These are phyloP conservation scores for Cyanocitta stelleri DNA, from an alignment of 2,113 vertebrate genomes.

Conservation along the genomic window DNA sequence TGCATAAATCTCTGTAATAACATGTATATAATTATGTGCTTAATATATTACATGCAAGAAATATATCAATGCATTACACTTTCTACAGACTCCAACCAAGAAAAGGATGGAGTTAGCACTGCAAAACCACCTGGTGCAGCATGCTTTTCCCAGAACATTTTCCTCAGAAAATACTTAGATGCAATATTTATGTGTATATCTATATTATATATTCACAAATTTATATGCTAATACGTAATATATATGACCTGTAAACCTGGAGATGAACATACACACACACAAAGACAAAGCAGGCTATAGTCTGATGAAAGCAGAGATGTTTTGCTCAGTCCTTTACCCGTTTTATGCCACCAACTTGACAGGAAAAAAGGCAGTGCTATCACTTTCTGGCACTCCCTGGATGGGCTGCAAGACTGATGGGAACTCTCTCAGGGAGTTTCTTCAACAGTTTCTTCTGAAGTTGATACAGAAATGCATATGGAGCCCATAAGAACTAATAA, in stretches of 20 bases:
- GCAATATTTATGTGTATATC: rapidly evolving
- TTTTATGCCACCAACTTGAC: not conserved
- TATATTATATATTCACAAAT: too few species aligned
- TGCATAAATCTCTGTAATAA: not conserved
- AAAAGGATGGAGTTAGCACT: not conserved
- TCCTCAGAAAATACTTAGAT: not conserved
- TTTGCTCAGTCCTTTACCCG: not conserved
- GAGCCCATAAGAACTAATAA: not conserved
- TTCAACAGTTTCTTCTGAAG: not conserved
- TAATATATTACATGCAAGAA: not conserved
- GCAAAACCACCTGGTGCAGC: not conserved
- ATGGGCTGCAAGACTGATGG: not conserved
- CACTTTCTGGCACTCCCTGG: not conserved
- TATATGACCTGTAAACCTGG: not conserved
- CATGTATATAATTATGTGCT: not conserved
- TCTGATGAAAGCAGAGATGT: not conserved
- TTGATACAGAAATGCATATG: not conserved
- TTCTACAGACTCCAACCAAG: not conserved
- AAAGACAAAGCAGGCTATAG: not conserved
- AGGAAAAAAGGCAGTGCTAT: not conserved
- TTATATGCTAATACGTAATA: rapidly evolving
- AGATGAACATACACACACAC: rapidly evolving
- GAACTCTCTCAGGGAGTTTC: not conserved
- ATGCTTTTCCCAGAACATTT: not conserved
- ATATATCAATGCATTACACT: not conserved